Conservation (phyloP, 2,113 vertebrate species). For the Gorsachius goisagi region DNA sequence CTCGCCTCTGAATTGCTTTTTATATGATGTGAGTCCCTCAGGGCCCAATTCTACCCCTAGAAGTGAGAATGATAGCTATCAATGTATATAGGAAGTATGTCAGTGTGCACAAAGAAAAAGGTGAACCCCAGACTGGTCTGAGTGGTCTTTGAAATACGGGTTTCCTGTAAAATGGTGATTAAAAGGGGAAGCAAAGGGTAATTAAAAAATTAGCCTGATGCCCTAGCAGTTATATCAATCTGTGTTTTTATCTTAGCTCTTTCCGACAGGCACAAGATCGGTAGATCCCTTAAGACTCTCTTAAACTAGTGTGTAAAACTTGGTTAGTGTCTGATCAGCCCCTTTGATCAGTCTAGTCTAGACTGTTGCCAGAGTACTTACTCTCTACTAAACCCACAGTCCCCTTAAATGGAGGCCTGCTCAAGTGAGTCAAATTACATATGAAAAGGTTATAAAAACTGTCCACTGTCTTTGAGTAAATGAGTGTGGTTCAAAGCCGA, state of each 20-base stretch:
- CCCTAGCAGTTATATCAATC: background rate
- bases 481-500: background rate
- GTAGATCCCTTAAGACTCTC: background rate
- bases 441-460: background rate
- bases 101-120: background rate
- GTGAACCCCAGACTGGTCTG: background rate
- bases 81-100: background rate
- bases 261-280: background rate
- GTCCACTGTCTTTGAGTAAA: background rate
- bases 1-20: constrained; percentile 42
- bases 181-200: background rate
- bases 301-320: background rate
- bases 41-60: background rate
- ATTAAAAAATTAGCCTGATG: background rate
- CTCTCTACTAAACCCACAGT: background rate
- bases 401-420: background rate
- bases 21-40: constrained; percentile 30
- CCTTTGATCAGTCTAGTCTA: constrained; percentile 14
- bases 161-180: constrained; percentile 5
- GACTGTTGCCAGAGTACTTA: background rate
- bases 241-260: background rate
- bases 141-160: background rate
- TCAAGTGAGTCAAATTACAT: background rate
- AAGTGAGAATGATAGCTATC: constrained; percentile 34
- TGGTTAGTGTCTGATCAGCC: constrained; percentile 11